These are phyloP conservation scores for Aeoliscus strigatus DNA, from an alignment of 2,797 vertebrate species.

Conservation along the genomic window DNA sequence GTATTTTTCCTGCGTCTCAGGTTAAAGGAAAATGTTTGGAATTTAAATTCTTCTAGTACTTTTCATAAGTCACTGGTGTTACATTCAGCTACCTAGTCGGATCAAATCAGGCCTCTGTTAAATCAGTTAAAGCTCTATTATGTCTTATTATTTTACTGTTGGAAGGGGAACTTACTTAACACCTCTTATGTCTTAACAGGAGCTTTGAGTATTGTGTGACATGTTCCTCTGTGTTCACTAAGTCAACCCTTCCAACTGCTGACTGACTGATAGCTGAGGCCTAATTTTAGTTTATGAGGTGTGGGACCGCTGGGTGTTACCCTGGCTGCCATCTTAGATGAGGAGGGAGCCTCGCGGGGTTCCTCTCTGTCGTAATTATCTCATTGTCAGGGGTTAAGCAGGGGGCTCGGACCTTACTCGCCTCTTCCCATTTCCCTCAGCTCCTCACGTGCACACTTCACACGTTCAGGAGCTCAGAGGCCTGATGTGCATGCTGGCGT, in stretches of 20 bases:
- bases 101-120: too few relatives aligned
- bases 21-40: conserved; percentile 6
- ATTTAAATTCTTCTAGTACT: conserved; percentile 10
- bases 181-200: neutral
- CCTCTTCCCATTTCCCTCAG: conserved; percentile 41
- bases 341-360: conserved; percentile 49
- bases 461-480: conserved; percentile 33
- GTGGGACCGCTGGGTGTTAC: conserved; percentile 70
- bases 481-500: conserved; percentile 14
- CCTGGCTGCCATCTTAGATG: conserved; percentile 69
- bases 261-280: conserved; percentile 57
- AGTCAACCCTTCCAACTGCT: conserved; percentile 50
- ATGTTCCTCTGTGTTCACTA: conserved; percentile 37
- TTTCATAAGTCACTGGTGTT: neutral
- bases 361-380: conserved; percentile 68
- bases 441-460: conserved; percentile 52
- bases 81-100: neutral
- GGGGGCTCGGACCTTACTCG: conserved; percentile 58
- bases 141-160: conserved; percentile 3
- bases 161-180: too few relatives aligned
- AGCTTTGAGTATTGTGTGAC: conserved; percentile 19
- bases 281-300: conserved; percentile 74
- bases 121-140: too few relatives aligned
- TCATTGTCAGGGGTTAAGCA: conserved; percentile 61
- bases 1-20: conserved; percentile 3